These are phyloP conservation scores for Yoshiicerus persimilis DNA, from an alignment of 1,140 invertebrate genomes.

Conservation along the genomic window DNA sequence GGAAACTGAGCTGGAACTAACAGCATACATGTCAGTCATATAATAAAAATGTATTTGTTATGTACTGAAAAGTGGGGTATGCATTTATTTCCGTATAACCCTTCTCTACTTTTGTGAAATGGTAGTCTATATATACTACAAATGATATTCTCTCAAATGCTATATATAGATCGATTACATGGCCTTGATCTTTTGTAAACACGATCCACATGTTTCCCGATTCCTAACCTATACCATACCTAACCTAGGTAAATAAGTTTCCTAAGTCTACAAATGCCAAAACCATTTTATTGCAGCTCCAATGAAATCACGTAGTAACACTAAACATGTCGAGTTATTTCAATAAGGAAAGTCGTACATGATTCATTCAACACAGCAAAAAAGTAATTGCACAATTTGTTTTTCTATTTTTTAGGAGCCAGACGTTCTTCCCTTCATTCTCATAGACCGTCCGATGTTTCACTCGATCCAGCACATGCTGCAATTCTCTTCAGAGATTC, in stretches of 20 bases:
- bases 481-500: constrained; percentile 85
- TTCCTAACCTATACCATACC: too few species aligned
- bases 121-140: too few species aligned
- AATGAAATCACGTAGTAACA: neutral
- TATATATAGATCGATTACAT: neutral
- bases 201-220: neutral
- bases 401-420: constrained; percentile 33
- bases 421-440: constrained; percentile 46
- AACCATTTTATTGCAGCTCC: neutral
- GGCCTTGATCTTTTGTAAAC: neutral
- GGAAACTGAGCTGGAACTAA: too few species aligned
- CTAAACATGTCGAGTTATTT: neutral
- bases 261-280: neutral
- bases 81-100: too few species aligned
- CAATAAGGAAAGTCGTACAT: too few species aligned
- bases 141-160: too few species aligned
- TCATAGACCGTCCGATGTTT: constrained; percentile 67
- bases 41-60: too few species aligned
- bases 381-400: too few species aligned
- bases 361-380: too few species aligned
- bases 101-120: too few species aligned
- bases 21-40: too few species aligned
- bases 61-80: too few species aligned
- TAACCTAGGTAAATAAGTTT: neutral
- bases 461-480: constrained; percentile 77